Conservation (phyloP, 2,113 vertebrate species). For the Neotoma lepida region DNA sequence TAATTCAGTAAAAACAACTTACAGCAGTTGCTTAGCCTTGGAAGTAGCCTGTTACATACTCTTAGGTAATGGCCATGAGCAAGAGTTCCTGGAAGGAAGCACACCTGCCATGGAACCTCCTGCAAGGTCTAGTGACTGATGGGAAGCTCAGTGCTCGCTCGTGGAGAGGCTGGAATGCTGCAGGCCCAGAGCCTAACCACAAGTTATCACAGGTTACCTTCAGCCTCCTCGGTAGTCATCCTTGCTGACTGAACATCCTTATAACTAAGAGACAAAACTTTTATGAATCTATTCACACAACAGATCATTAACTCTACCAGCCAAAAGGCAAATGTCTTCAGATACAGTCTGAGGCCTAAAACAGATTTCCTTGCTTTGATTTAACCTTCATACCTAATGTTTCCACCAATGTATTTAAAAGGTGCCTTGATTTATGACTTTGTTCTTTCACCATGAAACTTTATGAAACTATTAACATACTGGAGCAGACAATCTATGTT, state of each 20-base stretch:
- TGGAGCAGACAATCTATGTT: not conserved
- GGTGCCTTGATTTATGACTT: not conserved
- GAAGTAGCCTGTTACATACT: not conserved
- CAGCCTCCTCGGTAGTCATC: not conserved
- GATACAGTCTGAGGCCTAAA: not conserved
- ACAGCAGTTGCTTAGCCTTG: not conserved
- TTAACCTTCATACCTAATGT: not conserved
- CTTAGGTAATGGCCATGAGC: not conserved
- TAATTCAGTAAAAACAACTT: not conserved
- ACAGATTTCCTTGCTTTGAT: not conserved
- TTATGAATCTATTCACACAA: not conserved
- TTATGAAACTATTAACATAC: not conserved
- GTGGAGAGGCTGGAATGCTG: not conserved
- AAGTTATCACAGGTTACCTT: not conserved
- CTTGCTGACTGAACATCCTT: not conserved
- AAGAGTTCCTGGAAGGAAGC: not conserved
- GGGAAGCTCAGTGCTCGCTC: no score
- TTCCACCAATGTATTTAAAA: not conserved
- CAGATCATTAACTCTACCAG: not conserved
- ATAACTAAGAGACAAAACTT: not conserved
- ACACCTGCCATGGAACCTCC: not conserved
- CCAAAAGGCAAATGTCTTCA: not conserved
- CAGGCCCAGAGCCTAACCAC: not conserved
- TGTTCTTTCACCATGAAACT: not conserved
- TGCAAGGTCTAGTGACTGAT: no score